A percentile compares a stretch with the other conserved stretches of the same genome.
These are phyloP conservation scores for Acanthochromis polyacanthus DNA, from an alignment of 2,113 vertebrate species.

Conservation along the genomic window DNA sequence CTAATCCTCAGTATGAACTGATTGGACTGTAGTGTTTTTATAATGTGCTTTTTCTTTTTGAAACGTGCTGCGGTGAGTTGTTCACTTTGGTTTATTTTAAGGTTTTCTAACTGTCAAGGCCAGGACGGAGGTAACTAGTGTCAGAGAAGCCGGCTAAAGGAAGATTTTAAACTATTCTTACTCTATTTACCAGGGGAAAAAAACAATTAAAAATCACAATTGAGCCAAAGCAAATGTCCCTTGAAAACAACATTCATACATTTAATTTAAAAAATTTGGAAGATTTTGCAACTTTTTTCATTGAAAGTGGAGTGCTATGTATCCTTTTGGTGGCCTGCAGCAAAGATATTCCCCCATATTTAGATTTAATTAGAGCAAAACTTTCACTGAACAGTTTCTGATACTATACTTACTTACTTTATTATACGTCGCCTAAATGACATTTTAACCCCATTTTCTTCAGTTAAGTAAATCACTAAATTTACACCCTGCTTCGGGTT, in stretches of 20 bases:
- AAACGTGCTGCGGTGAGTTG: conserved; percentile 73
- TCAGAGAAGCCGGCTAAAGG: conserved; percentile 24
- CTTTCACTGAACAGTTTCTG: conserved; percentile 2
- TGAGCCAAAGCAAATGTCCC: conserved; percentile 12
- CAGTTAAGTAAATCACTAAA: neutral
- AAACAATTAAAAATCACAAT: neutral
- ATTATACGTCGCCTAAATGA: neutral
- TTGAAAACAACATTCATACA: neutral
- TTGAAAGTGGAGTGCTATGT: conserved; percentile 5
- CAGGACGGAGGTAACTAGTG: conserved; percentile 10
- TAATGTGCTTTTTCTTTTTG: conserved; percentile 62
- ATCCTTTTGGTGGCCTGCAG: neutral
- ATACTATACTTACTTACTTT: no score
- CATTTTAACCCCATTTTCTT: neutral
- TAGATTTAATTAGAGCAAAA: neutral
- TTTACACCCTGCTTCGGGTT: no score
- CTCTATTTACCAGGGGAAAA: neutral
- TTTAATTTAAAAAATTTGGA: neutral
- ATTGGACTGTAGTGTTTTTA: conserved; percentile 74
- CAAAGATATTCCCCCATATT: neutral
- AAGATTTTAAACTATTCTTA: neutral
- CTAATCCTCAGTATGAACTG: conserved; percentile 61
- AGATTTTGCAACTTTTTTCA: neutral
- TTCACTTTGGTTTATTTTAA: conserved; percentile 64
- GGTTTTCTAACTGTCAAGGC: conserved; percentile 38